Conservation (phyloP, 2,888 invertebrate genomes). For the Spodoptera exigua region DNA sequence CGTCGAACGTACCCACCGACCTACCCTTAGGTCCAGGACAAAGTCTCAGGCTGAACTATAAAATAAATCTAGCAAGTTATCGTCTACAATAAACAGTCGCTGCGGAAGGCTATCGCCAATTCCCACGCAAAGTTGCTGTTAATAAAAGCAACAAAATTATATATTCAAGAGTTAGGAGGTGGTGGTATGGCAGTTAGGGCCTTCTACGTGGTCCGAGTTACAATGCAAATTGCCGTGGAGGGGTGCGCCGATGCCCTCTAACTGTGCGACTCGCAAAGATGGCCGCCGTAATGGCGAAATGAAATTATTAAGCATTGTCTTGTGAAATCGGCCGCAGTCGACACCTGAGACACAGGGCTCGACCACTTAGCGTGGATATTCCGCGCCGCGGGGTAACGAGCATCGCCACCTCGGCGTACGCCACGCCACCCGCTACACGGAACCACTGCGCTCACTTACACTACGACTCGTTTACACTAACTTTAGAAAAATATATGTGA, state of each 20-base stretch:
- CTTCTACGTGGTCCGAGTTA: constrained; percentile 89
- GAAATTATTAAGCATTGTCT: constrained; percentile 90
- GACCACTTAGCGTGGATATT: constrained; percentile 78
- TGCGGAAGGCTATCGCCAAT: constrained; percentile 87
- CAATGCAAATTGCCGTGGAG: constrained; percentile 89
- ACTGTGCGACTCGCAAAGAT: constrained; percentile 88
- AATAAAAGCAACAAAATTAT: constrained; percentile 90
- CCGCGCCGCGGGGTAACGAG: constrained; percentile 58
- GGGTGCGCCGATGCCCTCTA: constrained; percentile 88
- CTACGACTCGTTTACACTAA: constrained; percentile 8
- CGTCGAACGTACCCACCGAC: constrained; percentile 69
- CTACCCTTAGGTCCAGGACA: constrained; percentile 77
- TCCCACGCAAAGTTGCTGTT: constrained; percentile 89
- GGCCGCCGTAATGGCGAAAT: constrained; percentile 89
- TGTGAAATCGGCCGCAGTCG: constrained; percentile 89
- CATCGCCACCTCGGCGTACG: constrained; percentile 29
- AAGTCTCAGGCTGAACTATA: constrained; percentile 83
- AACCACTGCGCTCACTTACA: constrained; percentile 9
- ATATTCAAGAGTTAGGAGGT: constrained; percentile 89
- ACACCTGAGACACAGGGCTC: constrained; percentile 85
- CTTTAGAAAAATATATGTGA: constrained; percentile 29
- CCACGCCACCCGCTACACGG: constrained; percentile 25
- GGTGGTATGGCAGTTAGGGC: constrained; percentile 87
- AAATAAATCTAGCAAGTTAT: constrained; percentile 89
- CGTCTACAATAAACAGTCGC: constrained; percentile 86